Evolutionary conservation across 1,140 invertebrate genomes (phyloP).

Genomic region (Drosophila virilis): DNA sequence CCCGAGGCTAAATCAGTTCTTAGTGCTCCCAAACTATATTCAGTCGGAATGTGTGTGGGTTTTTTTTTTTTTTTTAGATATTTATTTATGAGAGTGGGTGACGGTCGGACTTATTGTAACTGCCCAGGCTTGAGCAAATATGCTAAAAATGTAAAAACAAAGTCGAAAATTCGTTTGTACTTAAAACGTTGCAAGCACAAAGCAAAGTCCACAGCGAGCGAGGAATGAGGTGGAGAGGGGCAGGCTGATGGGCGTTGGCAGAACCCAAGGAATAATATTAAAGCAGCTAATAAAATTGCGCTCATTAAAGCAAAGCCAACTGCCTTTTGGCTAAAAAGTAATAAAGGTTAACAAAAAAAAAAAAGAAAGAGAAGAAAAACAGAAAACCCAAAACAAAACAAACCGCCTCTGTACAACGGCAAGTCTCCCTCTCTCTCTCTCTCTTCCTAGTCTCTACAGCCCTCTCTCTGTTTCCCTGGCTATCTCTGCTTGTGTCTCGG

Average conservation of each 20-base stretch:
- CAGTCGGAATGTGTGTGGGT: neutral
- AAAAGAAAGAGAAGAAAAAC: neutral
- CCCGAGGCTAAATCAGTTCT: neutral
- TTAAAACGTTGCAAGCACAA: conserved; percentile 27
- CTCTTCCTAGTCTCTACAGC: neutral
- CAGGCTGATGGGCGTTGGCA: conserved; percentile 2
- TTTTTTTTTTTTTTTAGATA: neutral
- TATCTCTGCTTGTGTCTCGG: conserved; percentile 1
- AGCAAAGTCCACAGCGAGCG: neutral
- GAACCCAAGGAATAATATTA: conserved; percentile 48
- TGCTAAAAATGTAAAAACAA: conserved; percentile 60
- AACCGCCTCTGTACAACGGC: conserved; percentile 6
- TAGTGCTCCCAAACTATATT: too few species aligned
- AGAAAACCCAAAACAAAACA: conserved; percentile 22
- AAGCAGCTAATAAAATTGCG: conserved; percentile 74
- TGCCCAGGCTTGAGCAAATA: conserved; percentile 47
- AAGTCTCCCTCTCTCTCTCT: neutral
- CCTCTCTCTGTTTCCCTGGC: neutral
- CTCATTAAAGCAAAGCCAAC: conserved; percentile 78
- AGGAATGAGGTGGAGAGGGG: conserved; percentile 7
- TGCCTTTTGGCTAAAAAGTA: conserved; percentile 64
- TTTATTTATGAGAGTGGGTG: conserved; percentile 1
- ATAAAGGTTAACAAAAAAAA: conserved; percentile 72
- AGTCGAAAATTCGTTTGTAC: conserved; percentile 60
- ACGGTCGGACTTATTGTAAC: conserved; percentile 42